Base-by-base conservation (phyloP, 1,140 invertebrate species). In the Nylanderia fulva region DNA sequence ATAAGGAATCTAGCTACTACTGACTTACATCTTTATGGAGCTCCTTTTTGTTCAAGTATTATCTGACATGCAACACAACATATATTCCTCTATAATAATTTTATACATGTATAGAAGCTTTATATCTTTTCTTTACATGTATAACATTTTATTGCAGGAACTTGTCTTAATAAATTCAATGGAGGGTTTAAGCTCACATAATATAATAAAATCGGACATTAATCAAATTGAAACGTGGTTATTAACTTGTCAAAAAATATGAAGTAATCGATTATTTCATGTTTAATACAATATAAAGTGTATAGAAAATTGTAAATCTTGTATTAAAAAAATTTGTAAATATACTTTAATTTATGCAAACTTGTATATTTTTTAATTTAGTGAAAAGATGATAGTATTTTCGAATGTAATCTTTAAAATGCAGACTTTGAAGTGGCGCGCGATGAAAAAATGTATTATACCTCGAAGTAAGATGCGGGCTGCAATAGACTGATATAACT, bases 181-280 rank as follows among this genome's bases (percentile, higher is more conserved):
- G n/a, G n/a, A n/a, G n/a, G n/a, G n/a, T n/a, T n/a, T n/a, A n/a
- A n/a, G n/a, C n/a, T n/a, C n/a, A n/a, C n/a, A n/a, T n/a, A n/a
- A n/a, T n/a, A n/a, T n/a, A 76, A 45, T 54, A 66, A 79, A 80
- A 54, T n/a, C 0, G 29, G 13, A 18, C 42, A 56, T 69, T 9
- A 33, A 36, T 64, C 58, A 68, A 68, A 68, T 6, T 39, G 6
- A 21, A 24, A 79, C 0, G 29, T 39, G 48, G 7, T 9, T 56
- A 52, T 68, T 27, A n/a, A n/a, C 9, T 61, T 52, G 9, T 3
- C 18, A 71, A 66, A 42, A 33, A 60, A n/a, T 42, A 74, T 15
- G 33, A 13, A 42, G 29, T 33, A 21, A 13, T 48, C 36, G 52
- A 79, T 24, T 68, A 80, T 69, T 68, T 36, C 36, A 52, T 21